Base-by-base conservation (phyloP, 2,888 invertebrate genomes). In the Stomorhina lunata region DNA sequence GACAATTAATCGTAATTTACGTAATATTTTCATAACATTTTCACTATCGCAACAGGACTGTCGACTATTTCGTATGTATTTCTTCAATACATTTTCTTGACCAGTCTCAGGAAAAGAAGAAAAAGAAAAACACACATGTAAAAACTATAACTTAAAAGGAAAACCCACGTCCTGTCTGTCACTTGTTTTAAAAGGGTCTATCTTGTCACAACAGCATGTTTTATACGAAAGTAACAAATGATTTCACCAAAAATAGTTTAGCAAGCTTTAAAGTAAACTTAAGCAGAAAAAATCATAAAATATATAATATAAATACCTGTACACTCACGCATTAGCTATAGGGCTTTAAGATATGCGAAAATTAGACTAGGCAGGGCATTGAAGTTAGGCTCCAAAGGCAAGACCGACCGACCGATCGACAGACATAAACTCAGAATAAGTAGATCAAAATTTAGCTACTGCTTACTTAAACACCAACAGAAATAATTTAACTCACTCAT, bases 151-250 rank as follows among this genome's bases (percentile, higher is more conserved):
- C 69, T 69, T 61, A 61, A n/a, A n/a, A 65, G 65, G 59, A 76
- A 80, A 76, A 20, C 81, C 81, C 81, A 81, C 81, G 81, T 76
- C 63, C 48, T 81, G 76, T 77, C 81, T 81, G 81, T 76, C 81
- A 81, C 71, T 81, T 81, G 65, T 59, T 76, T 76, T 65, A 71
- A 81, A 81, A 81, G 81, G 81, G 81, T 59, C 76, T 81, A 66
- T 81, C 81, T 81, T 81, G 81, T 81, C 71, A 77, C 76, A 76
- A 80, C 76, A 73, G 71, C 63, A 80, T 80, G 79, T 59, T 57
- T 25, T 37, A 72, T 37, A 65, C 50, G n/a, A n/a, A 53, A 57
- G 57, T 72, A 72, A 65, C 65, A 72, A 79, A 72, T 66, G 72
- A 73, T 73, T 72, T 73, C 25, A 68, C 59, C 29, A 68, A 59